Evolutionary conservation across 2,888 invertebrate species (phyloP), one percentile per base, ranked within the genome.

Genomic region (Drosophila siamana): DNA sequence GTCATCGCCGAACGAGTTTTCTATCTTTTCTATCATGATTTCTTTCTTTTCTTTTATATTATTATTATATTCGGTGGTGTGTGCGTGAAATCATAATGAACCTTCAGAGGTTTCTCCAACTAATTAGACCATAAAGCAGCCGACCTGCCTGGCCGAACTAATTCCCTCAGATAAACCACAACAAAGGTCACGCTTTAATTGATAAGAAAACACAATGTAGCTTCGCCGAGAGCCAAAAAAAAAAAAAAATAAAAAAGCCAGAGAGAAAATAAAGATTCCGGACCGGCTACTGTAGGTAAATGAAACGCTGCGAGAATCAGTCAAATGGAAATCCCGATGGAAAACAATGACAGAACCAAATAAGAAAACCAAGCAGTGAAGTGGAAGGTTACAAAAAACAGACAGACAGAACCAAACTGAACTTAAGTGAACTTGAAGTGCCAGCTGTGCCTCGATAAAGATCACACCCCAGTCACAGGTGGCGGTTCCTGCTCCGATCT

Each of bases 111-210:
- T 82, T 82, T 86, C 81, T 75, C 81, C 80, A 68, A 78, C 85
- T 85, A 88, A 85, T 85, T 88, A 88, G 88, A 85, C 86, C 86
- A 88, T 88, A 88, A 88, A 85, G 78, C 67, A 66, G 55, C 72
- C 70, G 72, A 66, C 61, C 61, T 68, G 67, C 62, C 61, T 78
- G 74, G 79, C 73, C 78, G 78, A 83, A 82, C 85, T 84, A 84
- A 82, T 86, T 86, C 77, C 67, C 74, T 74, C 82, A 84, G 85
- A 83, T 83, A 88, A 88, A 83, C 88, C 85, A 85, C 85, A 85
- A 85, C 80, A 85, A 85, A 85, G 85, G 88, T 85, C 88, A 85
- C 85, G 88, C 85, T 85, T 85, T 85, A 88, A 85, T 85, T 85
- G 85, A 85, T 85, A 85, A 85, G 73, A 78, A 72, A 79, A 70